Conservation (phyloP, 2,113 vertebrate genomes). For the Paradoxurus hermaphroditus region DNA sequence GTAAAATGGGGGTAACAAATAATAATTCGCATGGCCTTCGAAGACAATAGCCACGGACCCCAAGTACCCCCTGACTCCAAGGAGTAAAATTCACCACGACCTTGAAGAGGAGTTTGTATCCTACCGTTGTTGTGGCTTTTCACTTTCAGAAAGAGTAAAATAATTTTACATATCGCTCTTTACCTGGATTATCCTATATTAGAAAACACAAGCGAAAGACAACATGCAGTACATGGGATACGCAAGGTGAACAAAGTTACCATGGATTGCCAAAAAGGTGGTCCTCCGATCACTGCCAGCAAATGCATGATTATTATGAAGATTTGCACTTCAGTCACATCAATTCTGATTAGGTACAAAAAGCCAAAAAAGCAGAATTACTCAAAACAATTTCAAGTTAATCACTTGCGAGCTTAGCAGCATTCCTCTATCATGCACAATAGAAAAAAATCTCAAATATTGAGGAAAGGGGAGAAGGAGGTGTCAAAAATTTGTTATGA, state of each 20-base stretch:
- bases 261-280: slow-evolving; percentile 97
- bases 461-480: slow-evolving; percentile 34
- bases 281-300: slow-evolving; percentile 98
- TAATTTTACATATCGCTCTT: slow-evolving; percentile 12
- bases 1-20: neutral
- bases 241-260: slow-evolving; percentile 87
- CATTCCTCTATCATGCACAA: slow-evolving; percentile 85
- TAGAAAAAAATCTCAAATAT: slow-evolving; percentile 52
- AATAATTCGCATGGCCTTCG: slow-evolving; percentile 13
- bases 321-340: slow-evolving; percentile 99
- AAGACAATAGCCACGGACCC: neutral
- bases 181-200: neutral
- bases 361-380: slow-evolving; percentile 87
- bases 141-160: slow-evolving; percentile 25
- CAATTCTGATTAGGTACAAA: slow-evolving; percentile 95
- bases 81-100: neutral
- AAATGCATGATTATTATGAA: slow-evolving; percentile 99
- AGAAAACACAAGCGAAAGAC: slow-evolving; percentile 63
- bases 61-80: neutral
- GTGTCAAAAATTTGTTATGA: slow-evolving; percentile 60
- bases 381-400: slow-evolving; percentile 80
- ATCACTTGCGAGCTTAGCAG: slow-evolving; percentile 82
- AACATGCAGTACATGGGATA: slow-evolving; percentile 70
- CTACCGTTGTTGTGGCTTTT: neutral
- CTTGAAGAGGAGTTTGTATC: neutral